Conservation (phyloP, 2,113 vertebrate genomes). For the Neomonachus schauinslandi region DNA sequence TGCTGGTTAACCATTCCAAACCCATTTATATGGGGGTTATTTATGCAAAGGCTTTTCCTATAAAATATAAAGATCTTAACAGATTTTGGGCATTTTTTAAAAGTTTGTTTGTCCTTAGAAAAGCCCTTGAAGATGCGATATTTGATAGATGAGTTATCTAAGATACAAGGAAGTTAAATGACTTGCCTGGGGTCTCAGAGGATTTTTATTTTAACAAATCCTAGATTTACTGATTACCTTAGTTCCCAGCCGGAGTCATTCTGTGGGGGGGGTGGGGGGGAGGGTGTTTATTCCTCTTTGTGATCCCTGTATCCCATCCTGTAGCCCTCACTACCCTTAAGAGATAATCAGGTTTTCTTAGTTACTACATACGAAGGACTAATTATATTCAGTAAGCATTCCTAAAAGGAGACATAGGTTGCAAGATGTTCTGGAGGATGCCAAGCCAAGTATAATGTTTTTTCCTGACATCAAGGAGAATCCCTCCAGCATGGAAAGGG, state of each 20-base stretch:
- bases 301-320: not conserved
- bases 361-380: not conserved
- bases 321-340: not conserved
- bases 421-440: not conserved
- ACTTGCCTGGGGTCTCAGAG: not conserved
- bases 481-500: not conserved
- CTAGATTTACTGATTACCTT: not conserved
- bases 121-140: not conserved
- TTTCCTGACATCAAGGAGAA: not conserved
- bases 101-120: conserved; percentile 13
- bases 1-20: not conserved
- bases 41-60: not conserved
- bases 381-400: not conserved
- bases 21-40: not conserved
- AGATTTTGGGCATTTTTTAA: not conserved
- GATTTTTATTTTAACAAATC: conserved; percentile 27
- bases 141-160: not conserved
- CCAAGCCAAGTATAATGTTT: not conserved
- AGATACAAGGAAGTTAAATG: not conserved
- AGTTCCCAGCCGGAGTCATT: not conserved
- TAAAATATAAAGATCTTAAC: not conserved
- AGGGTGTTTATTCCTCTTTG: not conserved
- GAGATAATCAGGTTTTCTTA: not conserved
- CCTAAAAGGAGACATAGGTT: not conserved
- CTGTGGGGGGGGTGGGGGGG: not conserved